Base-by-base conservation (phyloP, 2,888 invertebrate genomes). In the Lepas anatifera region DNA sequence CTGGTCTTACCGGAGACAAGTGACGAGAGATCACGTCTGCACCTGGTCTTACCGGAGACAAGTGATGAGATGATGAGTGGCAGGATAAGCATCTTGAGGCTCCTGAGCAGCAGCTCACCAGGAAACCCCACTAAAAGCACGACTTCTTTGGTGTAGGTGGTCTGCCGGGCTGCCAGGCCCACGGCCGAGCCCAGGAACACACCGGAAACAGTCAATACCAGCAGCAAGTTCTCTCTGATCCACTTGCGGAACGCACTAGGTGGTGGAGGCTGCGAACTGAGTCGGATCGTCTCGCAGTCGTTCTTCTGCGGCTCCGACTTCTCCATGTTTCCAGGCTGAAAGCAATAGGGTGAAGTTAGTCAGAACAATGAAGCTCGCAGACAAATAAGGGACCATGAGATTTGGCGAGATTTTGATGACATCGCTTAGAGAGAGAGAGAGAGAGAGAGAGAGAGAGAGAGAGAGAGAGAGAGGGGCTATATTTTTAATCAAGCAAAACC, bases 11-110 rank as follows among this genome's bases (percentile, higher is more conserved):
- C n/a, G n/a, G n/a, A n/a, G n/a, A n/a, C n/a, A n/a, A n/a, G n/a
- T n/a, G n/a, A n/a, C n/a, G n/a, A n/a, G n/a, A n/a, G n/a, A n/a
- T n/a, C n/a, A n/a, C n/a, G n/a, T n/a, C n/a, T n/a, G n/a, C n/a
- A n/a, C n/a, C n/a, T n/a, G n/a, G 10, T 10, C 67, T 70, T 41
- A 85, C 86, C 86, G 75, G 86, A 81, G 70, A 87, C 84, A 68
- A 87, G 81, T 69, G 86, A 86, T 43, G 86, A 86, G 64, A 87
- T 82, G 74, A 87, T 86, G 69, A 87, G 83, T 11, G 87, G 87
- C 35, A 87, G 80, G 74, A 87, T 87, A 75, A 87, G 83, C 86
- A 87, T 86, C 79, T 87, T 87, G 71, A 87, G 79, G 78, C 86
- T 82, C 72, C 86, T 80, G 86, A 87, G 86, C 70, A 87, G 81